phyloP scores from a whole-genome alignment of 2,888 invertebrate species.

The Philereme transversata region DNA sequence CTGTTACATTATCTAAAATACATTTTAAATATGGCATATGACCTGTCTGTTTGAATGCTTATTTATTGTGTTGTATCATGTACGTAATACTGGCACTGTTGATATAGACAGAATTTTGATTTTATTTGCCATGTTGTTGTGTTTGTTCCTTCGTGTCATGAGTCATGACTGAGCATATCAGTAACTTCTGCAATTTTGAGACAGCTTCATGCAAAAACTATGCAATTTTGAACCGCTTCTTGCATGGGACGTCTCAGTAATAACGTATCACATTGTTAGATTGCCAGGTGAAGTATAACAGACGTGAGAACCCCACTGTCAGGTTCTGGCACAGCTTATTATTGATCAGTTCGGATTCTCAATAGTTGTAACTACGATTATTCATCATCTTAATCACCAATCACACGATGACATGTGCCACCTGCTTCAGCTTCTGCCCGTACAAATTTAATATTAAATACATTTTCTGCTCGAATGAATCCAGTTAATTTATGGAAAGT shows the following conservation, averaged over 20 bases:
- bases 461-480: too few species aligned
- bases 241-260: constrained; percentile 24
- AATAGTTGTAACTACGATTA: neutral
- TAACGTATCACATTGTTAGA: constrained; percentile 45
- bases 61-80: neutral
- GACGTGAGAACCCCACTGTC: constrained; percentile 46
- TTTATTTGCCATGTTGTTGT: too few species aligned
- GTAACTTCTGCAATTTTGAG: constrained; percentile 14
- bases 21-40: neutral
- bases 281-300: constrained; percentile 50
- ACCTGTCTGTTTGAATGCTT: neutral
- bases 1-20: neutral
- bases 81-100: too few species aligned
- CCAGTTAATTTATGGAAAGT: too few species aligned
- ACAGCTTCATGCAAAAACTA: constrained; percentile 12
- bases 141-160: too few species aligned
- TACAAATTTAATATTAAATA: too few species aligned
- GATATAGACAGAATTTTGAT: too few species aligned
- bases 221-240: constrained; percentile 27
- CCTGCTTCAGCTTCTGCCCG: too few species aligned
- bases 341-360: constrained; percentile 4
- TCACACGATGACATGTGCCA: too few species aligned
- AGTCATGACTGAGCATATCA: constrained; percentile 1
- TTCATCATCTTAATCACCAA: too few species aligned
- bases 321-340: constrained; percentile 19